Evolutionary conservation across 2,888 invertebrate genomes (phyloP).

Genomic region (Pristionchus mayeri): DNA sequence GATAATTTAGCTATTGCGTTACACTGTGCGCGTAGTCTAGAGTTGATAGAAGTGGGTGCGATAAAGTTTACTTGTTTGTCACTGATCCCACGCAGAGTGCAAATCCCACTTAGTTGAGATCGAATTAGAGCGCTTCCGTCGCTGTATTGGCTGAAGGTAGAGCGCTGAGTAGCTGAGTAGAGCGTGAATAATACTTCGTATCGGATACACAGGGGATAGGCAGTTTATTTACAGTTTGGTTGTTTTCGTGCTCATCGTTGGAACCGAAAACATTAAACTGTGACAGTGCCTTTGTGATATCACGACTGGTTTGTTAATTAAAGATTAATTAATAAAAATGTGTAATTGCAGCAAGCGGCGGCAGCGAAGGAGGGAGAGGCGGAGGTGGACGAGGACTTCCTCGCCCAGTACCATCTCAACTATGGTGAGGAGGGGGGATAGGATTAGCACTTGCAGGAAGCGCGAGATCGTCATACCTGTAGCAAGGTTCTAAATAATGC

Average conservation of each 20-base stretch:
- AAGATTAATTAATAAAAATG: background rate
- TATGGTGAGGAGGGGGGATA: no score
- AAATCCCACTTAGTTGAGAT: background rate
- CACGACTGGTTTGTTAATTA: background rate
- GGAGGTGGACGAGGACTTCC: slow-evolving; percentile 92
- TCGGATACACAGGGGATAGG: background rate
- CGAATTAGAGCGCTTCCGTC: background rate
- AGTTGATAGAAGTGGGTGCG: slow-evolving; percentile 12
- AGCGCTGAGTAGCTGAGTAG: background rate
- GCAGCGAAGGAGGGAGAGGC: slow-evolving; percentile 77
- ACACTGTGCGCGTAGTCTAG: no score
- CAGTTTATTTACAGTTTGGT: background rate
- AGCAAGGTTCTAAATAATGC: no score
- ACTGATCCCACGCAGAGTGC: background rate
- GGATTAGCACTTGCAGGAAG: no score
- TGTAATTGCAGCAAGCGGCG: background rate
- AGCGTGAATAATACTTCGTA: no score
- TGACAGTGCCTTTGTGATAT: background rate
- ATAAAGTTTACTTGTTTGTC: no score
- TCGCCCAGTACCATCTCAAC: slow-evolving; percentile 93
- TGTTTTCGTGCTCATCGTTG: no score
- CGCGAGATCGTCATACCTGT: no score
- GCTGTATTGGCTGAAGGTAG: background rate
- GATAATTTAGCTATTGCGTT: no score
- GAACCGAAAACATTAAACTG: no score